These are phyloP conservation scores for Nasonia giraulti DNA, from an alignment of 1,140 invertebrate genomes.

Conservation along the genomic window DNA sequence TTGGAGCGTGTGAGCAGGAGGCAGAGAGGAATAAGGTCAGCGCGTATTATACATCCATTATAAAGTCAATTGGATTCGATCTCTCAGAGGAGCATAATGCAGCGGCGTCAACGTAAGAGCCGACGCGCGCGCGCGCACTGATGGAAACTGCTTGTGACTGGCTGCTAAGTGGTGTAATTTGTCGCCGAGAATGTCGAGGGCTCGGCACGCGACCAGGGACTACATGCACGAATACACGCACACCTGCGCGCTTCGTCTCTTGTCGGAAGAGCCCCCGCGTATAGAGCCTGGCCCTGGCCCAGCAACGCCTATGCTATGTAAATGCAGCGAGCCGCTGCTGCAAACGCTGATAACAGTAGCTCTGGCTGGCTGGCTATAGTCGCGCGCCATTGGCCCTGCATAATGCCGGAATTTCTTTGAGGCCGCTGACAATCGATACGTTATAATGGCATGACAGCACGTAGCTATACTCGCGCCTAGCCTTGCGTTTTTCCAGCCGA, in stretches of 20 bases:
- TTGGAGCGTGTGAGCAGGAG: neutral
- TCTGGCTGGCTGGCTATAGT: neutral
- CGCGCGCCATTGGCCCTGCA: neutral
- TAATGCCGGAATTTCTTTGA: slow-evolving; percentile 4
- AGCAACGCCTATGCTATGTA: neutral
- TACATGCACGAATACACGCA: neutral
- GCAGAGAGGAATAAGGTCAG: neutral
- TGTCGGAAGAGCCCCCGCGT: neutral
- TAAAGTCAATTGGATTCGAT: neutral
- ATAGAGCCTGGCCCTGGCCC: neutral
- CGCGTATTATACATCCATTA: neutral
- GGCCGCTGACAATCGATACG: neutral
- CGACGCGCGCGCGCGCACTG: neutral
- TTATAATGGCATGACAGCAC: neutral
- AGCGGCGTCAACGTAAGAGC: neutral
- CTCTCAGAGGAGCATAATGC: neutral
- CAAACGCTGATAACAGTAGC: neutral
- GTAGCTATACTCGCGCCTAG: neutral
- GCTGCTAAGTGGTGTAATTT: neutral
- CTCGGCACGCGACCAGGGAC: neutral
- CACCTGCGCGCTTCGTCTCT: neutral
- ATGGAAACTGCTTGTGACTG: neutral
- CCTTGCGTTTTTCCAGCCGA: neutral
- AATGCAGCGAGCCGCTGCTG: neutral
- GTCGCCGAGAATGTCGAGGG: neutral